Percentiles rank a stretch among this genome's conserved stretches.
These are phyloP conservation scores for Microplitis manilae DNA, from an alignment of 2,888 invertebrate species.

Conservation along the genomic window DNA sequence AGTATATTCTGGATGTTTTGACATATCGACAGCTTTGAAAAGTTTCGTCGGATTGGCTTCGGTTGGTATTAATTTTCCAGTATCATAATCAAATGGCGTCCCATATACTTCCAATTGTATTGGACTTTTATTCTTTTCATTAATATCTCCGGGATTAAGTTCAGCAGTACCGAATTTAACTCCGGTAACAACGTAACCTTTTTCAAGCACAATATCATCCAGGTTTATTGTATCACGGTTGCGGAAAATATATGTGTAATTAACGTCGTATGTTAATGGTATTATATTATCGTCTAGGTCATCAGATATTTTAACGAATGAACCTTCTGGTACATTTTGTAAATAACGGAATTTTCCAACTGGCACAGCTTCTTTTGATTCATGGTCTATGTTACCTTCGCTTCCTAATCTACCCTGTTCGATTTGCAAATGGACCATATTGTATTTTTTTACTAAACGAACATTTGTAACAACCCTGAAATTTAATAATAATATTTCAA, in stretches of 20 bases:
- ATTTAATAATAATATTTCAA: no score
- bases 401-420: not conserved
- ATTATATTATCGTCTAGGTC: not conserved
- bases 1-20: no score
- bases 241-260: not conserved
- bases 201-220: not conserved
- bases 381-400: not conserved
- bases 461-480: not conserved
- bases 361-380: not conserved
- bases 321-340: not conserved
- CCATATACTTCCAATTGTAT: not conserved
- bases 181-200: not conserved
- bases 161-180: not conserved
- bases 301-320: not conserved
- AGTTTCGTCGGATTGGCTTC: not conserved
- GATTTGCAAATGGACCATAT: not conserved
- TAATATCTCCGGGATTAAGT: not conserved
- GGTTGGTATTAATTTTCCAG: not conserved
- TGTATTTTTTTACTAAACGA: not conserved
- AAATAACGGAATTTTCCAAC: not conserved
- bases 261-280: not conserved
- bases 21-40: not conserved
- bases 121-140: not conserved
- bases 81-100: not conserved
- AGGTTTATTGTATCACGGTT: not conserved